Conservation (phyloP, 2,888 invertebrate species). For the Mythimna pallens region DNA sequence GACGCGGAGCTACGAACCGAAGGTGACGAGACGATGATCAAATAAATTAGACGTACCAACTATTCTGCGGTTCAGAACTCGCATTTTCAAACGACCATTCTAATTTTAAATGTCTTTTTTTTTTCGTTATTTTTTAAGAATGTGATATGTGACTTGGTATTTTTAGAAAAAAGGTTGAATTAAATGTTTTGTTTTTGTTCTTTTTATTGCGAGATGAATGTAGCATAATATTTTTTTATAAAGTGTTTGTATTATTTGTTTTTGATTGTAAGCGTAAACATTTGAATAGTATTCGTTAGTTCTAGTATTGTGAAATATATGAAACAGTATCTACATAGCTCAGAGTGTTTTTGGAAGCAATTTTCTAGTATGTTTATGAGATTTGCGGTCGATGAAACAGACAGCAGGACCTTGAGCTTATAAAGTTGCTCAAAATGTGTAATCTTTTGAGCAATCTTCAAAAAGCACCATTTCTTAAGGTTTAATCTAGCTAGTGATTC, state of each 20-base stretch:
- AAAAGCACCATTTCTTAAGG: background rate
- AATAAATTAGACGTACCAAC: slow-evolving; percentile 53
- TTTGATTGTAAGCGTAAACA: slow-evolving; percentile 38
- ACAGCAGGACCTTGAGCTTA: slow-evolving; percentile 30
- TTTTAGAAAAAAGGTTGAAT: slow-evolving; percentile 20
- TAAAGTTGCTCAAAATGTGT: slow-evolving; percentile 4
- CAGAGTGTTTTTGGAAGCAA: slow-evolving; percentile 13
- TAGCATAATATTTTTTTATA: slow-evolving; percentile 15
- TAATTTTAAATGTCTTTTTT: slow-evolving; percentile 9
- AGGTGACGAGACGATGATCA: slow-evolving; percentile 62
- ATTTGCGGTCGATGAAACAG: slow-evolving; percentile 20
- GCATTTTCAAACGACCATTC: slow-evolving; percentile 34
- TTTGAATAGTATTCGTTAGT: slow-evolving; percentile 39
- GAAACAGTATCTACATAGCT: background rate
- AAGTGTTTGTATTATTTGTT: slow-evolving; percentile 37
- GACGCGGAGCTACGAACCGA: slow-evolving; percentile 71
- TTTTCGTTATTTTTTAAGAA: background rate
- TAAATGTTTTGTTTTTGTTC: background rate
- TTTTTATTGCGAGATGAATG: slow-evolving; percentile 16
- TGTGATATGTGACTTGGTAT: background rate
- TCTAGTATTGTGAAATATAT: slow-evolving; percentile 42
- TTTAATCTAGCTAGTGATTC: background rate
- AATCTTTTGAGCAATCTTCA: slow-evolving; percentile 16
- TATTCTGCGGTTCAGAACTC: slow-evolving; percentile 15
- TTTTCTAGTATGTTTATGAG: slow-evolving; percentile 11